Conservation (phyloP, 2,888 invertebrate species). For the Himalopsyche tibetana region DNA sequence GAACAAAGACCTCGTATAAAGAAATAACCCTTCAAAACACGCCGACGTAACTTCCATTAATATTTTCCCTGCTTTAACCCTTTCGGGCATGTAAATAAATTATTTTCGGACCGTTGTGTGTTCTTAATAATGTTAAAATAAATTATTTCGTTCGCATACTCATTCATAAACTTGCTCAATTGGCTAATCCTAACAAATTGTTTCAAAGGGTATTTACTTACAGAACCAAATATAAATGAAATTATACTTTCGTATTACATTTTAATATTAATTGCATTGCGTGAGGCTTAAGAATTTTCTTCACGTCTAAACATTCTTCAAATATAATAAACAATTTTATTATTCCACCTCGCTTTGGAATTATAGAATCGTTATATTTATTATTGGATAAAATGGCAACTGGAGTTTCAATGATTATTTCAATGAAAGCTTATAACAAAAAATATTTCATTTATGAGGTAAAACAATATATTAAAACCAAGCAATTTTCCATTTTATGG, state of each 20-base stretch:
- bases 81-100: conserved; percentile 34
- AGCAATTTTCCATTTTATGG: too few relatives aligned
- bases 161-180: conserved; percentile 8
- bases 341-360: too few relatives aligned
- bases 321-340: too few relatives aligned
- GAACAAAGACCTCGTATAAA: conserved; percentile 15
- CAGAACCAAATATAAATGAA: not conserved
- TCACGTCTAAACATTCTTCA: too few relatives aligned
- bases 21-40: conserved; percentile 29
- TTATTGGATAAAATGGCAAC: too few relatives aligned
- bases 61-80: conserved; percentile 22
- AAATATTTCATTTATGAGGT: too few relatives aligned
- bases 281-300: not conserved
- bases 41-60: not conserved
- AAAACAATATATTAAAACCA: too few relatives aligned
- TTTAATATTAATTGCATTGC: conserved; percentile 13
- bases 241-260: conserved; percentile 8
- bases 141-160: conserved; percentile 4
- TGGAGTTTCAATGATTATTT: too few relatives aligned
- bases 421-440: too few relatives aligned
- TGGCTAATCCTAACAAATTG: conserved; percentile 23
- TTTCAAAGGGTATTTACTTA: conserved; percentile 34
- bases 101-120: conserved; percentile 31
- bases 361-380: too few relatives aligned
- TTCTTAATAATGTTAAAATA: conserved; percentile 34